Conservation (phyloP, 2,888 invertebrate genomes). For the Tanytarsus gracilentus region DNA sequence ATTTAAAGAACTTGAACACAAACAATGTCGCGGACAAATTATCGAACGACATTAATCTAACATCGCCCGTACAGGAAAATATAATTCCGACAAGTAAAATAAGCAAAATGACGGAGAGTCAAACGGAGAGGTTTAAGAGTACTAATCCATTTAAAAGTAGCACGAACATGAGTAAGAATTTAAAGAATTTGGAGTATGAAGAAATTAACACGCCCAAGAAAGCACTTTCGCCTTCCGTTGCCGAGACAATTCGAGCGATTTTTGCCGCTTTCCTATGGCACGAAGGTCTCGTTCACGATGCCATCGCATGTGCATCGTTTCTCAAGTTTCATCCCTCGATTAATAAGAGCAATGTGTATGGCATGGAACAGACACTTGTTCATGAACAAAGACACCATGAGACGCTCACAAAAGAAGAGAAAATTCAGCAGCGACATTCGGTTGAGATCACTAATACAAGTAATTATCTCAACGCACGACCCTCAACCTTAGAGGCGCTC, state of each 20-base stretch:
- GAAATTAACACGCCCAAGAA: constrained; percentile 52
- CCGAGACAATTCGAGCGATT: constrained; percentile 84
- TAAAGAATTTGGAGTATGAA: constrained; percentile 35
- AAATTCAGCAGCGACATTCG: constrained; percentile 71
- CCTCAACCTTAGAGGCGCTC: constrained; percentile 65
- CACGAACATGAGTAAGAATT: constrained; percentile 6
- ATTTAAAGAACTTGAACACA: constrained; percentile 21
- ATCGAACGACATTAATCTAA: constrained; percentile 26
- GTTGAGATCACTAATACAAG: constrained; percentile 70
- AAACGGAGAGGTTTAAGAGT: background rate
- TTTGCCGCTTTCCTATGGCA: constrained; percentile 97
- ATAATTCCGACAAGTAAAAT: constrained; percentile 21
- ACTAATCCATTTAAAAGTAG: constrained; percentile 11
- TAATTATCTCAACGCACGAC: constrained; percentile 68
- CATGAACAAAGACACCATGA: constrained; percentile 37
- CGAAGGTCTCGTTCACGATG: constrained; percentile 92
- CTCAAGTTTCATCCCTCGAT: constrained; percentile 85
- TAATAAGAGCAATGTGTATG: constrained; percentile 49
- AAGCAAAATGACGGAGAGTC: constrained; percentile 5
- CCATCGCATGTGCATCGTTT: constrained; percentile 95
- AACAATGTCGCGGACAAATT: constrained; percentile 21
- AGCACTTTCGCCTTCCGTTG: constrained; percentile 85
- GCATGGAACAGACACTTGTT: background rate
- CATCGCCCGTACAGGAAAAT: constrained; percentile 13
- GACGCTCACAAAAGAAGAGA: constrained; percentile 50